Conservation (phyloP, 2,113 vertebrate genomes). For the Thomomys bottae region DNA sequence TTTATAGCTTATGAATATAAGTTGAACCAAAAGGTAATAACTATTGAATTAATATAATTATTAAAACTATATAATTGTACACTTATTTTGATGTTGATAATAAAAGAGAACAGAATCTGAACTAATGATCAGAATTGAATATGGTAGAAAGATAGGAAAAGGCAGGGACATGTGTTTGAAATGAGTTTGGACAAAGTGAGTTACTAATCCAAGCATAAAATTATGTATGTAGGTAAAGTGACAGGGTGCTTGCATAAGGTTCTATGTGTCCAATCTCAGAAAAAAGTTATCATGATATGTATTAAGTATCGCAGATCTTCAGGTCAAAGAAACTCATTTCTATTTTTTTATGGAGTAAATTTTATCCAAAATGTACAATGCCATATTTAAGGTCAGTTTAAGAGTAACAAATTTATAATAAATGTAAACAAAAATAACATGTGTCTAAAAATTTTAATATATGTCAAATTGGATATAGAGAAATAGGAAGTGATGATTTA, state of each 20-base stretch:
- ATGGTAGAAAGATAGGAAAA: no score
- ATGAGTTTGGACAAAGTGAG: no score
- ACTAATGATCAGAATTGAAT: background rate
- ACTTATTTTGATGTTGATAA: background rate
- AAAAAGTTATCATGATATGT: background rate
- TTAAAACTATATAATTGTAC: background rate
- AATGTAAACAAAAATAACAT: background rate
- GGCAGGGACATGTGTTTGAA: no score
- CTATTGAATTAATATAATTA: background rate
- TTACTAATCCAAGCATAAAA: no score
- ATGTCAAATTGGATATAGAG: background rate
- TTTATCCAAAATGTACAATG: background rate
- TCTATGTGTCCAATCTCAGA: no score
- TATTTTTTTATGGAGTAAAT: background rate
- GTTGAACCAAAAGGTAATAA: background rate
- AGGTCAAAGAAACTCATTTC: background rate
- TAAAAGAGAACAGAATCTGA: background rate
- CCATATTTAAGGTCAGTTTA: background rate
- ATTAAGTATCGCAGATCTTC: background rate
- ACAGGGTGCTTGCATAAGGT: no score
- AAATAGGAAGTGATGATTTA: background rate
- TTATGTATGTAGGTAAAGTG: no score
- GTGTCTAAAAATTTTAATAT: slow-evolving; percentile 20
- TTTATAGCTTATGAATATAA: background rate
- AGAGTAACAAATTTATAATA: slow-evolving; percentile 10